Evolutionary conservation across 1,140 invertebrate genomes (phyloP).

Genomic region (Venturia canescens): DNA sequence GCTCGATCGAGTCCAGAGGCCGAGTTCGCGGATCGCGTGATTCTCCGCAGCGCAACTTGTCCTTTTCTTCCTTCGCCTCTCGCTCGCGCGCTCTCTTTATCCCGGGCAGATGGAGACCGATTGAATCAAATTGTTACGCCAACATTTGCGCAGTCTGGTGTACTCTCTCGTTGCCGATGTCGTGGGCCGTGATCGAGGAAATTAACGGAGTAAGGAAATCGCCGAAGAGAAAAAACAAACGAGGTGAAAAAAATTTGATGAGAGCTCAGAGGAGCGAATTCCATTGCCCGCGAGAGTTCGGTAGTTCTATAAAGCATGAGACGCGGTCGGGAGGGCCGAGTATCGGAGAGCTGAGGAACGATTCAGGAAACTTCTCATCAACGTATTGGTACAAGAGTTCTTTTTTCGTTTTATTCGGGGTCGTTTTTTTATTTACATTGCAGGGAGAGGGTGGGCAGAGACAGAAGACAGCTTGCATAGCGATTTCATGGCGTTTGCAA

Average conservation of each 20-base stretch:
- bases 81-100: conserved; percentile 50
- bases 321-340: no score
- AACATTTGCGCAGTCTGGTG: conserved; percentile 59
- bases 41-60: not conserved
- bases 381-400: conserved; percentile 71
- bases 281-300: no score
- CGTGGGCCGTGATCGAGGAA: not conserved
- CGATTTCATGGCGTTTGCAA: conserved; percentile 60
- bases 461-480: conserved; percentile 66
- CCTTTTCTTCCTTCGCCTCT: not conserved
- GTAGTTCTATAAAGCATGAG: no score
- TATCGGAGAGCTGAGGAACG: no score
- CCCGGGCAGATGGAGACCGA: conserved; percentile 58
- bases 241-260: not conserved
- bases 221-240: conserved; percentile 4
- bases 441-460: conserved; percentile 68
- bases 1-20: not conserved
- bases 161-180: not conserved
- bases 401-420: conserved; percentile 46
- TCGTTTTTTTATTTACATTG: conserved; percentile 22
- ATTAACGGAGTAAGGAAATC: conserved; percentile 4
- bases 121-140: conserved; percentile 65
- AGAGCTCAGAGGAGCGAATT: not conserved
- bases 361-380: conserved; percentile 33
- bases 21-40: conserved; percentile 48